These are phyloP conservation scores for Pyrrhosoma nymphula DNA, from an alignment of 2,888 invertebrate genomes.

Conservation along the genomic window DNA sequence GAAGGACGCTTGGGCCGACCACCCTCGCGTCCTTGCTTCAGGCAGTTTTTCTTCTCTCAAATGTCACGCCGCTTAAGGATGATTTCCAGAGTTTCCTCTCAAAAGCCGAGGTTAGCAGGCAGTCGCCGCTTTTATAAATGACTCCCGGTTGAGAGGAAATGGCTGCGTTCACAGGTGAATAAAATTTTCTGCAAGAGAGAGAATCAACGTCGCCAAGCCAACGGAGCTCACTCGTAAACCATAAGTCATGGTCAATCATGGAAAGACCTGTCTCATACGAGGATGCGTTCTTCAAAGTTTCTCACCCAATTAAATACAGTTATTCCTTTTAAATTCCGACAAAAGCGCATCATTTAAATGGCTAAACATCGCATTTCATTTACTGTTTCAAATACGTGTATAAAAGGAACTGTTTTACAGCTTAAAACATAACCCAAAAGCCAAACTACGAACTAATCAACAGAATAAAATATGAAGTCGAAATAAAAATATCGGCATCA, in stretches of 20 bases:
- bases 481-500: too few relatives aligned
- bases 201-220: background rate
- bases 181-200: background rate
- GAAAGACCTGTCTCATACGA: background rate
- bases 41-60: background rate
- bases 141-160: background rate
- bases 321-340: too few relatives aligned
- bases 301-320: background rate
- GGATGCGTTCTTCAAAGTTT: background rate
- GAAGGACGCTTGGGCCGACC: background rate
- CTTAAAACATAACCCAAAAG: too few relatives aligned
- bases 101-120: background rate
- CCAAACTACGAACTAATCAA: too few relatives aligned
- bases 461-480: too few relatives aligned
- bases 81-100: background rate
- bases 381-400: too few relatives aligned
- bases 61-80: slow-evolving; percentile 2
- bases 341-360: too few relatives aligned
- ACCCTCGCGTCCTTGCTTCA: slow-evolving; percentile 10
- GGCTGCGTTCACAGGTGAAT: background rate
- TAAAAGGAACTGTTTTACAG: too few relatives aligned
- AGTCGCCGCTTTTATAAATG: background rate
- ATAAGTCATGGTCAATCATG: background rate
- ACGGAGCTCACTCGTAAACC: background rate
- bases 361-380: too few relatives aligned